Evolutionary conservation across 1,140 invertebrate species (phyloP).

Genomic region (Tenebrio molitor): DNA sequence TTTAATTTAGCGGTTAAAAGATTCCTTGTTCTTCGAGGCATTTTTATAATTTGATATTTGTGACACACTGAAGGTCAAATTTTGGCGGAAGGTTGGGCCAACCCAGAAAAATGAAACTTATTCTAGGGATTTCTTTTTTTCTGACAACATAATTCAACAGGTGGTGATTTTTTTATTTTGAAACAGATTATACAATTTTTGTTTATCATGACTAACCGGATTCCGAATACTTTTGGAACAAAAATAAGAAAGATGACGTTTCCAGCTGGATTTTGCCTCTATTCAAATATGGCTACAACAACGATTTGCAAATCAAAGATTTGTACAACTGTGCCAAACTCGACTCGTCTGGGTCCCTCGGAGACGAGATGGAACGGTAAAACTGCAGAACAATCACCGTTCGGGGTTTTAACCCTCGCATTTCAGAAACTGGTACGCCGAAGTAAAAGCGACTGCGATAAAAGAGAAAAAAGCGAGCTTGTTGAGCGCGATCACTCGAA

Average conservation of each 20-base stretch:
- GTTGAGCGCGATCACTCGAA: slow-evolving; percentile 63
- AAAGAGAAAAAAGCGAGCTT: slow-evolving; percentile 49
- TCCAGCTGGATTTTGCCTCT: slow-evolving; percentile 75
- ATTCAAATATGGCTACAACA: slow-evolving; percentile 76
- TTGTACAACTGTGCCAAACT: slow-evolving; percentile 76
- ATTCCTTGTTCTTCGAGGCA: too few species aligned
- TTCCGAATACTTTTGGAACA: too few species aligned
- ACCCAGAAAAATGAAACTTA: too few species aligned
- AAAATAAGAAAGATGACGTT: slow-evolving; percentile 15
- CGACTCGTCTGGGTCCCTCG: slow-evolving; percentile 73
- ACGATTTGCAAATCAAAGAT: slow-evolving; percentile 78
- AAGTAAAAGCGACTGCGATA: slow-evolving; percentile 64
- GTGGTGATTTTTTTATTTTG: too few species aligned
- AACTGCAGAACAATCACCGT: slow-evolving; percentile 5
- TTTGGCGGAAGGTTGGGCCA: too few species aligned
- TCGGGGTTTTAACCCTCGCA: slow-evolving; percentile 11
- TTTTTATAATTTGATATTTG: too few species aligned
- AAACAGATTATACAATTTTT: too few species aligned
- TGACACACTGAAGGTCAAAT: too few species aligned
- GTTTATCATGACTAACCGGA: too few species aligned
- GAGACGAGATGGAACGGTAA: slow-evolving; percentile 76
- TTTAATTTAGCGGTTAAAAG: too few species aligned
- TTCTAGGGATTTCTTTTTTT: too few species aligned
- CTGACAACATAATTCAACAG: too few species aligned
- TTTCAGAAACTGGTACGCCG: slow-evolving; percentile 69